Percentiles rank a stretch among this genome's conserved stretches.
Conservation (phyloP, 1,140 invertebrate species). For the Pogonognathellus flavescens region DNA sequence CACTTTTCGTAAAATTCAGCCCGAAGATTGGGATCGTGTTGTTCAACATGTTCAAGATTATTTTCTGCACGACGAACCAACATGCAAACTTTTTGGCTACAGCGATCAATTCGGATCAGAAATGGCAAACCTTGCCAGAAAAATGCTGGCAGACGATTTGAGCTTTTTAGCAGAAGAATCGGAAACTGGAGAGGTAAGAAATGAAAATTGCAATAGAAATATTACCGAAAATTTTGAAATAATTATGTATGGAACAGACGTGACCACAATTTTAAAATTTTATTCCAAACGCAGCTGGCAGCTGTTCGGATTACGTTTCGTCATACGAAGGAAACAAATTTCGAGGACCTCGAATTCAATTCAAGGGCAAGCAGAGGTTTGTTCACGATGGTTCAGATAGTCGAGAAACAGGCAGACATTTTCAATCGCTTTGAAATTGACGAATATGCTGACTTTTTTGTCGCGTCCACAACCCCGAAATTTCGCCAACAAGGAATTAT, state of each 20-base stretch:
- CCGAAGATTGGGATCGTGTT: constrained; percentile 52
- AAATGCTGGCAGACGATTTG: constrained; percentile 58
- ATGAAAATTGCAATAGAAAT: too few relatives aligned
- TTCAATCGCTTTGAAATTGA: constrained; percentile 44
- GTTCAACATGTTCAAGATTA: constrained; percentile 50
- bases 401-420: constrained; percentile 33
- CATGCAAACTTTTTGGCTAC: constrained; percentile 54
- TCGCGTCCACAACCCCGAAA: constrained; percentile 41
- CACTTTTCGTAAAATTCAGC: constrained; percentile 51
- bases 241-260: too few relatives aligned
- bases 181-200: constrained; percentile 55
- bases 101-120: constrained; percentile 55
- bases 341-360: constrained; percentile 21
- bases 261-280: too few relatives aligned
- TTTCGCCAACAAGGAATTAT: constrained; percentile 55
- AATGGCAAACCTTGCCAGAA: background rate
- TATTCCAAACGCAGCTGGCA: constrained; percentile 38
- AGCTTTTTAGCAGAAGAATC: constrained; percentile 55
- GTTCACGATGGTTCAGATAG: constrained; percentile 23
- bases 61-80: constrained; percentile 57
- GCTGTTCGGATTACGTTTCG: constrained; percentile 56
- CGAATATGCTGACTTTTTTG: constrained; percentile 59
- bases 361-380: constrained; percentile 18
- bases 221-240: too few relatives aligned
- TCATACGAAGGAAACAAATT: constrained; percentile 24